Conservation (phyloP, 2,888 invertebrate genomes). For the Calephelis perditalis region DNA sequence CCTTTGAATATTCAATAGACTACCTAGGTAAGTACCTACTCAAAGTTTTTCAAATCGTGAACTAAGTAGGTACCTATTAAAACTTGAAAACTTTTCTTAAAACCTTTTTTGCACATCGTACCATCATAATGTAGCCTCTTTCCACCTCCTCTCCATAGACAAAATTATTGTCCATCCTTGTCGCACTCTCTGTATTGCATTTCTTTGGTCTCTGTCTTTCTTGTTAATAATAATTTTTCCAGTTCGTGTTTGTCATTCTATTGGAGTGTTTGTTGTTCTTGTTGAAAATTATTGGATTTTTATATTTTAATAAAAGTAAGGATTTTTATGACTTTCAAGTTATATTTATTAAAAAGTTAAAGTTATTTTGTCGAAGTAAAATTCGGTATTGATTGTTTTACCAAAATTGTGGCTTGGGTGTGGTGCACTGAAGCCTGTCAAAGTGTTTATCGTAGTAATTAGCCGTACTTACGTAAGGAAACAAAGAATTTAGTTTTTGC, state of each 20-base stretch:
- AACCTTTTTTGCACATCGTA: constrained; percentile 44
- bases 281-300: constrained; percentile 24
- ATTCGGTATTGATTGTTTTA: constrained; percentile 29
- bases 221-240: constrained; percentile 39
- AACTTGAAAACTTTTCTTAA: too few relatives aligned
- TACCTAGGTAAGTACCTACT: too few relatives aligned
- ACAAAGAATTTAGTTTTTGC: constrained; percentile 11
- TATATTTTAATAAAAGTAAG: constrained; percentile 8
- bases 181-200: constrained; percentile 30
- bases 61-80: too few relatives aligned
- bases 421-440: constrained; percentile 55
- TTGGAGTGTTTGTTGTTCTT: constrained; percentile 40
- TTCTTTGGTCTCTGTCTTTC: constrained; percentile 36
- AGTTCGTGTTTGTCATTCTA: constrained; percentile 59
- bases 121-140: constrained; percentile 24
- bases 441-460: constrained; percentile 23
- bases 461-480: constrained; percentile 20
- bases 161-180: constrained; percentile 41
- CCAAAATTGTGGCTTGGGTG: constrained; percentile 53
- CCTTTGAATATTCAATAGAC: too few relatives aligned
- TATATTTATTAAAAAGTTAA: background rate
- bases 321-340: background rate
- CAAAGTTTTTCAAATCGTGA: too few relatives aligned
- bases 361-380: constrained; percentile 20
- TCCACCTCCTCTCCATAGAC: constrained; percentile 35